Conservation (phyloP, 37 sponge, comb jelly and placozoan genomes). For the Ianthella basta region DNA sequence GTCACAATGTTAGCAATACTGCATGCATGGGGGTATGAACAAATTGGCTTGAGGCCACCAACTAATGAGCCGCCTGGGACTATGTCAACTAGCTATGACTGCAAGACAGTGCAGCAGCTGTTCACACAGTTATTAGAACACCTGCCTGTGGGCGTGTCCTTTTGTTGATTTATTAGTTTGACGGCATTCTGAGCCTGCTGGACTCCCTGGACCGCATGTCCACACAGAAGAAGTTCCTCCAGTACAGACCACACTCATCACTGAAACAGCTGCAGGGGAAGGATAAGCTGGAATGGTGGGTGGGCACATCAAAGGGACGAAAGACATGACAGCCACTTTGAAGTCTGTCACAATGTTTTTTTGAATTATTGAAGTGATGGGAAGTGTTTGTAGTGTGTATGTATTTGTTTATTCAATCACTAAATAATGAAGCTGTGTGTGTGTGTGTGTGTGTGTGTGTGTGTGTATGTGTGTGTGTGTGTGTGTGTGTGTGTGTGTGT, state of each 20-base stretch:
- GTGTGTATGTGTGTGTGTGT: background rate
- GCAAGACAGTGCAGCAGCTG: no score
- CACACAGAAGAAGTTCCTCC: background rate
- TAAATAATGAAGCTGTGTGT: background rate
- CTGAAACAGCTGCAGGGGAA: background rate
- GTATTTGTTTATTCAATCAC: no score
- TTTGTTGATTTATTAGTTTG: background rate
- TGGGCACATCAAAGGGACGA: background rate
- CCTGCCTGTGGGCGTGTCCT: background rate
- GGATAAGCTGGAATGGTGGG: constrained; percentile 24
- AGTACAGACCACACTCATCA: background rate
- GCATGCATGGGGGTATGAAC: no score
- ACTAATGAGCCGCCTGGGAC: no score
- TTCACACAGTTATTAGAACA: no score
- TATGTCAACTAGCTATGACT: no score
- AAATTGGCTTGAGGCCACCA: no score
- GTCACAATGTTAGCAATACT: no score
- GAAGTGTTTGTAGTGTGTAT: no score
- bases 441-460: background rate
- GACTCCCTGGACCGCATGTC: constrained; percentile 39
- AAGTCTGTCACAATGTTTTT: background rate
- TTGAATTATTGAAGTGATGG: no score
- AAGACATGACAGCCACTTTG: background rate
- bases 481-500: no score
- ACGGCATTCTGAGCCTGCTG: constrained; percentile 12